Conservation (phyloP, 64 coral and sea anemone species). For the Actinia tenebrosa region DNA sequence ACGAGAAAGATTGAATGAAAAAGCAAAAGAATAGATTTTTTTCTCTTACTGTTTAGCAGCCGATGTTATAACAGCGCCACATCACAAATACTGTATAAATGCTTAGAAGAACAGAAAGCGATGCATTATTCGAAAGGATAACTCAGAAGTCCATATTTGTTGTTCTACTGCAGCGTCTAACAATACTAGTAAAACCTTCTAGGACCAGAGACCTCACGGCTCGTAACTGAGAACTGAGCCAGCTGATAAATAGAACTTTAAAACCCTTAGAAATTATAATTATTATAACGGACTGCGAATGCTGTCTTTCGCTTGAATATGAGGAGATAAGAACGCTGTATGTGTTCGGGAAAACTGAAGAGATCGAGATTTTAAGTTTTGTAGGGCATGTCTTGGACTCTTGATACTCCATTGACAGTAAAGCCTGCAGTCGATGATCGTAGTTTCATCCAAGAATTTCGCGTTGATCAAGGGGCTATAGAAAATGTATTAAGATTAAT, state of each 20-base stretch:
- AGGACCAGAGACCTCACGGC: not conserved
- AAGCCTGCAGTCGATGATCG: not conserved
- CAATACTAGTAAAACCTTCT: not conserved
- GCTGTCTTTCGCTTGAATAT: not conserved
- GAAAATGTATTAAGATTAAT: not conserved
- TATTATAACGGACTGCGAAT: not conserved
- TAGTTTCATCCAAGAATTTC: not conserved
- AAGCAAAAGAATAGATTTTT: not conserved
- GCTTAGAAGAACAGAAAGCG: not conserved
- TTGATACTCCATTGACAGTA: not conserved
- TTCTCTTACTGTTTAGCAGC: not conserved
- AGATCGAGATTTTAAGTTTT: not conserved
- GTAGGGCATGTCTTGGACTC: not conserved
- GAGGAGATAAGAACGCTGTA: not conserved
- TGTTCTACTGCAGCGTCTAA: not conserved
- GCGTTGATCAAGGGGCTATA: not conserved
- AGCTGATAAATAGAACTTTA: not conserved
- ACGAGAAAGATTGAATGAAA: not conserved
- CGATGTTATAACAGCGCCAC: not conserved
- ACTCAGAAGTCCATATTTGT: too few species aligned
- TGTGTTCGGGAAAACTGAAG: not conserved
- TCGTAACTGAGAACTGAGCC: not conserved
- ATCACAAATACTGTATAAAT: not conserved
- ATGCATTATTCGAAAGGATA: not conserved
- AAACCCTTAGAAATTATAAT: not conserved